A percentile compares a stretch with the other conserved stretches of the same genome.
These are phyloP conservation scores for Oikopleura albicans DNA, from an alignment of 23 tunicate genomes.

Conservation along the genomic window DNA sequence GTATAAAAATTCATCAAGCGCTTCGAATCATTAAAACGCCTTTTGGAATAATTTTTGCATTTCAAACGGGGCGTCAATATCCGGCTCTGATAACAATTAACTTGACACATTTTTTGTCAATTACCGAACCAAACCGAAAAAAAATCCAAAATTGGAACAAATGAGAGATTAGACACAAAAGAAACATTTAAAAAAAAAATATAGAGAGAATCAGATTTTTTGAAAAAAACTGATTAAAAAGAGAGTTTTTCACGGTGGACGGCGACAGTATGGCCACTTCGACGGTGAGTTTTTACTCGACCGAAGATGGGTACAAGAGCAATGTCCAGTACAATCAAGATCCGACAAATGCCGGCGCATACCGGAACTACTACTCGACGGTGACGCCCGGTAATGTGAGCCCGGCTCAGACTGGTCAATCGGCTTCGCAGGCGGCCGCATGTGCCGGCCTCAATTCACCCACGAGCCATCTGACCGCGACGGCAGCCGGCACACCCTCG, in stretches of 20 bases:
- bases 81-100: neutral
- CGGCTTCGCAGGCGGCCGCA: neutral
- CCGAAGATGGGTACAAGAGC: neutral
- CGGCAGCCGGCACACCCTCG: neutral
- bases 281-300: constrained; percentile 1
- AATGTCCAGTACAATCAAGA: neutral
- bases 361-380: neutral
- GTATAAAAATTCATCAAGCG: neutral
- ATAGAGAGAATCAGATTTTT: no score
- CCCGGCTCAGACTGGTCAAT: neutral
- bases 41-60: neutral
- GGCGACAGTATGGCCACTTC: neutral
- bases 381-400: neutral
- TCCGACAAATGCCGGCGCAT: neutral
- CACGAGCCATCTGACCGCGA: neutral
- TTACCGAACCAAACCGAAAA: neutral
- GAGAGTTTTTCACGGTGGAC: no score
- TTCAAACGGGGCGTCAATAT: neutral
- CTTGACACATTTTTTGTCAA: neutral
- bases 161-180: no score
- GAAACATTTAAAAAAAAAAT: no score
- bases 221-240: no score
- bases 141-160: neutral
- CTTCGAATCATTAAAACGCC: no score
- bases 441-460: neutral